Evolutionary conservation across 1,140 invertebrate species (phyloP), one percentile per base, ranked within the genome.

Genomic region (Meloidogyne floridensis): DNA sequence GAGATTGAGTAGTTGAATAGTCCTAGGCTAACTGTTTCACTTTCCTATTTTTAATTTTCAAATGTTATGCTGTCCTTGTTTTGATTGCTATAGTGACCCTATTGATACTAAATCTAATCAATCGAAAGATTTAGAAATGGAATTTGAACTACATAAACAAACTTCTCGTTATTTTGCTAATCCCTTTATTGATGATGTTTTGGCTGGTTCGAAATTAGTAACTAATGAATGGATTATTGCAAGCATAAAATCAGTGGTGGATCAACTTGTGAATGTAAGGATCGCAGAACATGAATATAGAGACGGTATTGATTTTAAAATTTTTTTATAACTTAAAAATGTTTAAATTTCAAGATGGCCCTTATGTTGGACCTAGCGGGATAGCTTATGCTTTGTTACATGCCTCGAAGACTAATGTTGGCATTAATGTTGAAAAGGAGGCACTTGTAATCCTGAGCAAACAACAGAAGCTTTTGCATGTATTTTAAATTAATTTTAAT

Each of bases 301-400:
- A 6, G 43, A 82, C 13, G 81, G 81, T 82, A n/a, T 78, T 20
- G 4, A 13, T 42, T 43, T 82, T 10, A 32, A 32, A 32, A 32
- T 32, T 32, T 32, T 32, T 32, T 32, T 32, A 32, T 2, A 20
- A 32, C 32, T 32, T 2, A 32, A 32, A 32, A 32, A 32, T 32
- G 32, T 32, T 42, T 78, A 32, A 80, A 11, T 9, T 80, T 74
- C n/a, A 13, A 85, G 74, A 53, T 71, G 82, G 79, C n/a, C 82
- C 82, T 13, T 83, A 83, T 78, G 72, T 74, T 47, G 82, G 82
- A 9, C 59, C 54, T 8, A 51, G 54, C n/a, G 82, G 82, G 3
- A 79, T 83, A 74, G 82, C 59, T 4, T 83, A 72, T 71, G 54
- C 82, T 42, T 43, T 83, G 5, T 51, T 83, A 20, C 81, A 47